A percentile compares a stretch with the other conserved stretches of the same genome.
Conservation (phyloP, 2,888 invertebrate species). For the Amblyjoppa proteus region DNA sequence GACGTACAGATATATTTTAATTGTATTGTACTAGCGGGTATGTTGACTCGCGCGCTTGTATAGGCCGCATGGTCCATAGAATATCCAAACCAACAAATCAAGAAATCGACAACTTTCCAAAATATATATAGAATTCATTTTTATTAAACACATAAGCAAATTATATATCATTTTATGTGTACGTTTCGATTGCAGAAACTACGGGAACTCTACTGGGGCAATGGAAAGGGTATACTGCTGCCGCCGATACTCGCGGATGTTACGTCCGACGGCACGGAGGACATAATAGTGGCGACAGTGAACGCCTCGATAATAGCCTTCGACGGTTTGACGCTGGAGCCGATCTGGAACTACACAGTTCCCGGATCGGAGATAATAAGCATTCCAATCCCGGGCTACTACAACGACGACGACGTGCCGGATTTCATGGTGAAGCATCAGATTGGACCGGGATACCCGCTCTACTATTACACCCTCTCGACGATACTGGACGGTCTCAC, state of each 20-base stretch:
- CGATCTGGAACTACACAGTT: conserved; percentile 91
- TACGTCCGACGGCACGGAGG: conserved; percentile 89
- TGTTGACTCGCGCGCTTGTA: no score
- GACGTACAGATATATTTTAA: neutral
- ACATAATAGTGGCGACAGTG: conserved; percentile 91
- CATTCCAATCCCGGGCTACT: conserved; percentile 92
- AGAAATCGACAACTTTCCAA: no score
- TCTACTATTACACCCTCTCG: conserved; percentile 91
- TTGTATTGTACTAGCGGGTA: neutral
- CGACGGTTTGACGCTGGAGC: conserved; percentile 88
- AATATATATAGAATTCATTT: neutral
- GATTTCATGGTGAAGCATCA: conserved; percentile 92
- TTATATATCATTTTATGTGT: neutral
- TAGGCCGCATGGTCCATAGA: no score
- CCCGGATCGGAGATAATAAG: conserved; percentile 90
- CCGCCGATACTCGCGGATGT: conserved; percentile 90
- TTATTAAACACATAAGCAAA: neutral
- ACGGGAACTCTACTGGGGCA: conserved; percentile 87
- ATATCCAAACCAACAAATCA: no score
- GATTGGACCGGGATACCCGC: conserved; percentile 90
- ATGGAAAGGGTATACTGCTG: conserved; percentile 89
- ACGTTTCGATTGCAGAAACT: conserved; percentile 84
- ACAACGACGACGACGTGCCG: conserved; percentile 91
- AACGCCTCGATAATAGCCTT: conserved; percentile 91
- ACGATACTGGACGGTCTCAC: conserved; percentile 87